phyloP scores from a whole-genome alignment of 2,113 vertebrate genomes.

The Proteles cristata region DNA sequence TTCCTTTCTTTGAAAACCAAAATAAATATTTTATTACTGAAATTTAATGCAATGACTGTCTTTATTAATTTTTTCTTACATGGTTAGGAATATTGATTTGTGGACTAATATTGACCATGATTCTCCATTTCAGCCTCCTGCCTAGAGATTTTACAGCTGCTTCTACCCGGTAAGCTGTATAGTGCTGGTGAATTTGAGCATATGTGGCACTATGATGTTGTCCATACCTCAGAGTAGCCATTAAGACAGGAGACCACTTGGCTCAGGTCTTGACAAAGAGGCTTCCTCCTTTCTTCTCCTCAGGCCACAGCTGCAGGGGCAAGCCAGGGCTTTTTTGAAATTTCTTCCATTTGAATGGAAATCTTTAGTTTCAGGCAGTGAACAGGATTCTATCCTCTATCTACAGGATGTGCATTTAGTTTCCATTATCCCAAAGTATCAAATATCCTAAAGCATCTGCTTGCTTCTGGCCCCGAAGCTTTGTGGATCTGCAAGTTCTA shows the following conservation, averaged over 20 bases:
- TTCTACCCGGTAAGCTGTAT: not conserved
- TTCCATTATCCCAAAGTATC: not conserved
- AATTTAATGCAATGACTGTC: not conserved
- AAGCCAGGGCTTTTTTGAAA: not conserved
- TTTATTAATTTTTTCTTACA: not conserved
- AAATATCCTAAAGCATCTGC: not conserved
- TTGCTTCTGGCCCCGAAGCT: not conserved
- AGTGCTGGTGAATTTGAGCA: not conserved
- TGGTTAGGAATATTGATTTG: not conserved
- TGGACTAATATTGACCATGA: not conserved
- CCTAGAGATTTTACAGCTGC: not conserved
- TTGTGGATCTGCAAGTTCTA: not conserved
- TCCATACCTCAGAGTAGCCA: not conserved
- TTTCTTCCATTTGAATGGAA: not conserved
- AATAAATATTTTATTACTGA: slow-evolving; percentile 8
- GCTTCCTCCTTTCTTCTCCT: not conserved
- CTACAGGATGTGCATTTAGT: not conserved
- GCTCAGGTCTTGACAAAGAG: not conserved
- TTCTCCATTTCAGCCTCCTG: not conserved
- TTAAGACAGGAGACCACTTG: not conserved
- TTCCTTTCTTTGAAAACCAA: not conserved
- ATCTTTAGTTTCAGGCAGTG: not conserved
- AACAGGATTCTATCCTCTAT: not conserved
- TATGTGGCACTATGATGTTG: not conserved
- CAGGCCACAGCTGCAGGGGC: not conserved